Evolutionary conservation across 2,113 vertebrate species (phyloP).

Genomic region (Tyto alba): DNA sequence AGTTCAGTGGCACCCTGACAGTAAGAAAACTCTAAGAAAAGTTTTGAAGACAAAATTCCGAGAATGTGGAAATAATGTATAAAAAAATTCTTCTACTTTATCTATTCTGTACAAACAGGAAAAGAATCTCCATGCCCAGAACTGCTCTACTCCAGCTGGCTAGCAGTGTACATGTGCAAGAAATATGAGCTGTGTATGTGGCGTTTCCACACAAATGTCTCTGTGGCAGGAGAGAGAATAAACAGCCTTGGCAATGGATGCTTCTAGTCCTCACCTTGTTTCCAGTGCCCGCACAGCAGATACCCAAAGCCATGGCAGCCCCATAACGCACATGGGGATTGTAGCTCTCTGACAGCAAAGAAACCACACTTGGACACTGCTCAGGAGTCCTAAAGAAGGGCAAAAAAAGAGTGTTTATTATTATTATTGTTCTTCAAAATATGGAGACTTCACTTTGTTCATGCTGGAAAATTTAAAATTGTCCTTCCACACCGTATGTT

Average conservation of each 20-base stretch:
- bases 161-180: background rate
- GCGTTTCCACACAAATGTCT: background rate
- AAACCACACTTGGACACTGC: slow-evolving; percentile 97
- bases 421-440: background rate
- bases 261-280: slow-evolving; percentile 84
- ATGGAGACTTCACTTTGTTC: background rate
- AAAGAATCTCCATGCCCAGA: background rate
- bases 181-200: background rate
- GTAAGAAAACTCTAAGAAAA: background rate
- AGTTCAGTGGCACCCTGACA: background rate
- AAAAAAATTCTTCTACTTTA: background rate
- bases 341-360: slow-evolving; percentile 96
- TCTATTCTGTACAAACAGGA: background rate
- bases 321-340: slow-evolving; percentile 98
- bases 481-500: background rate
- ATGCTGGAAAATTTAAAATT: background rate
- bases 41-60: background rate
- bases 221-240: background rate
- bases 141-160: background rate
- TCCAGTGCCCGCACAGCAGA: slow-evolving; percentile 97
- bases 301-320: slow-evolving; percentile 96
- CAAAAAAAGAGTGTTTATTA: background rate
- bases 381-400: slow-evolving; percentile 88
- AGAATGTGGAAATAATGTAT: background rate
- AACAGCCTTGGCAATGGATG: background rate